Evolutionary conservation across 2,113 vertebrate species (phyloP).

Genomic region (Neodon shergylaensis): DNA sequence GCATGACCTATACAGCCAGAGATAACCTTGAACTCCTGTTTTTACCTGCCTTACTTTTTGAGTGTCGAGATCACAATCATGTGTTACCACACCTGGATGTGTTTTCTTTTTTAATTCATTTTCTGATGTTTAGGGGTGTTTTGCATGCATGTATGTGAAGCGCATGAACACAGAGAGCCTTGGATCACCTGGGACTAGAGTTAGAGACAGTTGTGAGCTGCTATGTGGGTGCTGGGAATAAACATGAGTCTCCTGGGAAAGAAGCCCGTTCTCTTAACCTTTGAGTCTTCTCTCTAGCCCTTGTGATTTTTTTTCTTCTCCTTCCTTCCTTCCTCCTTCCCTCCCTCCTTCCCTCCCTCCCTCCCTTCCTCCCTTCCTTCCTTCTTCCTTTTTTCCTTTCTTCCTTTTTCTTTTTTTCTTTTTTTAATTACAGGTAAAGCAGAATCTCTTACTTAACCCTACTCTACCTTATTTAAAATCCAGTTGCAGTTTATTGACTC

Average conservation of each 20-base stretch:
- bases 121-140: background rate
- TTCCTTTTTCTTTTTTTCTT: no score
- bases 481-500: background rate
- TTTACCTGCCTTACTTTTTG: no score
- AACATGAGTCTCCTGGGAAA: background rate
- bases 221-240: background rate
- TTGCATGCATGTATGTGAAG: background rate
- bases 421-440: background rate
- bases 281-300: background rate
- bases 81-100: background rate
- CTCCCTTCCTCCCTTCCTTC: background rate
- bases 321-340: no score
- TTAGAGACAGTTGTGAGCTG: background rate
- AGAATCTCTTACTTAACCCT: constrained; percentile 11
- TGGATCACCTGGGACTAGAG: background rate
- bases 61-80: background rate
- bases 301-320: background rate
- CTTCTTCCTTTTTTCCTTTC: background rate
- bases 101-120: background rate
- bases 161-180: background rate
- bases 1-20: background rate
- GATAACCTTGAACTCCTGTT: no score
- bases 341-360: fast-evolving
- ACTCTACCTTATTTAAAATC: background rate
- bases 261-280: background rate